phyloP scores from a whole-genome alignment of 1,140 invertebrate genomes.

The Ips typographus region DNA sequence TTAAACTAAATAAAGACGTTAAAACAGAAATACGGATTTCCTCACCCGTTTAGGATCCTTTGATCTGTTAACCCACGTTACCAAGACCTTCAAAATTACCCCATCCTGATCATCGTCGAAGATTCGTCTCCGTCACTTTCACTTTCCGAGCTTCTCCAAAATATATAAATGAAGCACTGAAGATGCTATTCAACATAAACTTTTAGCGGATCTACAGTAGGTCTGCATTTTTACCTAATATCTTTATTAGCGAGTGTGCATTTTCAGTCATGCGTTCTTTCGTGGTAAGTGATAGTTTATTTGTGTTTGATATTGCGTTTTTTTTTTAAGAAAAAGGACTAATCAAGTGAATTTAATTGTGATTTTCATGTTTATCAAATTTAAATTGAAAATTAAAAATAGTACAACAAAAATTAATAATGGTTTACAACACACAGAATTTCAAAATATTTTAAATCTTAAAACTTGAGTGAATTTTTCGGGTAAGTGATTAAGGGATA shows the following conservation, averaged over 20 bases:
- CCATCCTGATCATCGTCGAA: slow-evolving; percentile 21
- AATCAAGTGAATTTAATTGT: no score
- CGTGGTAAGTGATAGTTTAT: slow-evolving; percentile 19
- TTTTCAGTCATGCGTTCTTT: slow-evolving; percentile 18
- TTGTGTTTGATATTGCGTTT: neutral
- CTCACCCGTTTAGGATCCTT: neutral
- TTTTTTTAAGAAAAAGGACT: no score
- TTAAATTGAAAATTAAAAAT: no score
- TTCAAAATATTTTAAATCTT: no score
- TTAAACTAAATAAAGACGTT: no score
- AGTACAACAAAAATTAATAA: no score
- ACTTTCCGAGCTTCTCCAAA: slow-evolving; percentile 16
- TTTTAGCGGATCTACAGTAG: slow-evolving; percentile 18
- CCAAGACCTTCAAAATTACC: slow-evolving; percentile 26
- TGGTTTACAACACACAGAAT: no score
- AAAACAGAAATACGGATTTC: no score
- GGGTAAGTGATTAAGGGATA: no score
- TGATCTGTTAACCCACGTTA: neutral
- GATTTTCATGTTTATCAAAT: no score
- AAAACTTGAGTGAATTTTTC: no score
- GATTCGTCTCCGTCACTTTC: slow-evolving; percentile 22
- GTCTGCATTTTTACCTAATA: slow-evolving; percentile 18
- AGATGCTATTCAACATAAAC: slow-evolving; percentile 18
- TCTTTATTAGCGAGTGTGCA: slow-evolving; percentile 12
- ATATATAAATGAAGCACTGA: slow-evolving; percentile 26